phyloP scores from a whole-genome alignment of 2,888 invertebrate genomes.

The Drosophila phalerata region DNA sequence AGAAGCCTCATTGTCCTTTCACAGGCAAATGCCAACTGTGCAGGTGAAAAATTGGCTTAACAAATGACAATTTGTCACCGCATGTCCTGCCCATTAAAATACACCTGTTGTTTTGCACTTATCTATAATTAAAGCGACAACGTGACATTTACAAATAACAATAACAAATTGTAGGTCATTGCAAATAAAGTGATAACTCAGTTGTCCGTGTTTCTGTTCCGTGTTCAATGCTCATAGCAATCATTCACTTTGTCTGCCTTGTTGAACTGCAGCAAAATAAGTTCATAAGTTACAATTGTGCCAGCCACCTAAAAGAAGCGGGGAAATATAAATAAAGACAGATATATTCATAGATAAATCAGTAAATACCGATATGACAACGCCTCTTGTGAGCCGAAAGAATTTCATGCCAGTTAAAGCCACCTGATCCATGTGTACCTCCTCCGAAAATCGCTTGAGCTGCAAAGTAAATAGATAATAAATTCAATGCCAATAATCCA shows the following conservation, averaged over 20 bases:
- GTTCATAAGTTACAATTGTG: slow-evolving; percentile 87
- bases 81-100: slow-evolving; percentile 51
- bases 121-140: slow-evolving; percentile 64
- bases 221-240: slow-evolving; percentile 60
- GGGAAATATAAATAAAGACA: background rate
- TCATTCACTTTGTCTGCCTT: slow-evolving; percentile 79
- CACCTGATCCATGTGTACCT: slow-evolving; percentile 83
- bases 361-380: slow-evolving; percentile 80
- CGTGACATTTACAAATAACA: slow-evolving; percentile 29
- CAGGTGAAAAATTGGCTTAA: background rate
- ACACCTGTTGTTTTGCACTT: slow-evolving; percentile 70
- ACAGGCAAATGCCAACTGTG: slow-evolving; percentile 29
- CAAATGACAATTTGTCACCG: slow-evolving; percentile 2
- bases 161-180: slow-evolving; percentile 29
- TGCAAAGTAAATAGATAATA: slow-evolving; percentile 30
- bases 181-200: background rate
- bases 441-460: slow-evolving; percentile 84
- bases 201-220: background rate
- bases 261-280: slow-evolving; percentile 87
- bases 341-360: background rate
- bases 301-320: slow-evolving; percentile 86
- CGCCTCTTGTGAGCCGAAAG: slow-evolving; percentile 83
- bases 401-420: slow-evolving; percentile 85
- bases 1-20: slow-evolving; percentile 62
- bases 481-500: no score